Conservation (phyloP, 2,797 vertebrate genomes). For the Hyperoplus immaculatus region DNA sequence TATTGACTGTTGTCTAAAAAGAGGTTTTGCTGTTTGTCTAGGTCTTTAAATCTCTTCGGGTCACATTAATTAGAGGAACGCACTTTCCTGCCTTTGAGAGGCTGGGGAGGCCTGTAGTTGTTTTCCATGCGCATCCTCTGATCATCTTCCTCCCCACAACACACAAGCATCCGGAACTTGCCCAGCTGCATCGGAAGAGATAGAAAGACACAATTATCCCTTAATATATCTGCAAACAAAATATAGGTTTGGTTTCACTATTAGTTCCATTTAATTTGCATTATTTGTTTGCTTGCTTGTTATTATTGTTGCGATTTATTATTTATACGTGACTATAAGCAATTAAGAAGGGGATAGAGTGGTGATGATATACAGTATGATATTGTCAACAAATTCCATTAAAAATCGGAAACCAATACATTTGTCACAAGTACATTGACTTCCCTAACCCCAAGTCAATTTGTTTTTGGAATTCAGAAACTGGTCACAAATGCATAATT, state of each 20-base stretch:
- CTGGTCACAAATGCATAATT: background rate
- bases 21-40: constrained; percentile 4
- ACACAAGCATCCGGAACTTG: constrained; percentile 92
- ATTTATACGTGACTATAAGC: too few species aligned
- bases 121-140: constrained; percentile 93
- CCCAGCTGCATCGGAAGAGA: constrained; percentile 86
- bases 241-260: too few species aligned
- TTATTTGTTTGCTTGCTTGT: background rate
- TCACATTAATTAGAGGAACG: constrained; percentile 88
- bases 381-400: background rate
- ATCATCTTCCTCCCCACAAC: constrained; percentile 88
- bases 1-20: constrained; percentile 37
- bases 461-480: background rate
- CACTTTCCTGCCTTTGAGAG: constrained; percentile 92
- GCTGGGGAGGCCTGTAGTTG: constrained; percentile 96
- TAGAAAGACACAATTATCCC: background rate
- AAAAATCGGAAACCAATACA: background rate
- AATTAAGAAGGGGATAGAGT: too few species aligned
- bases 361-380: too few species aligned
- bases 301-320: too few species aligned
- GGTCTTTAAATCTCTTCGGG: constrained; percentile 1
- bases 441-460: background rate
- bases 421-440: background rate
- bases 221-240: background rate
- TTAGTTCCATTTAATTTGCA: too few species aligned